Evolutionary conservation across 2,888 invertebrate genomes (phyloP).

Genomic region (Drosophila villosipedis): DNA sequence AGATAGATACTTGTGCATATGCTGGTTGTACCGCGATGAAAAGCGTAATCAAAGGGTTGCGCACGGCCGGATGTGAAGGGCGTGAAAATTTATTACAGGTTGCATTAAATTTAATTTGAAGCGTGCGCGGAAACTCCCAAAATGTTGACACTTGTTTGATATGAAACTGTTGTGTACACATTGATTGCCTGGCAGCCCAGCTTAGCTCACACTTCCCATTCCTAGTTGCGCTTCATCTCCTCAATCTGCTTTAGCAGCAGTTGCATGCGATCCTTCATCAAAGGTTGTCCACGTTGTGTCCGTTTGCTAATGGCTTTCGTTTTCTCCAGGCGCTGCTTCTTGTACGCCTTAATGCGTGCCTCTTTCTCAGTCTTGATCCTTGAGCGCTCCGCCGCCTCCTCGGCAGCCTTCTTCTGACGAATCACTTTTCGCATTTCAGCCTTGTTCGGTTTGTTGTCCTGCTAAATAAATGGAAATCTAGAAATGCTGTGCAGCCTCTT

Average conservation of each 20-base stretch:
- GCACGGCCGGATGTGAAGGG: conserved; percentile 64
- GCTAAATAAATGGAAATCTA: not conserved
- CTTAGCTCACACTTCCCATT: not conserved
- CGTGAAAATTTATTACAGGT: conserved; percentile 81
- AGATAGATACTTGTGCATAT: conserved; percentile 14
- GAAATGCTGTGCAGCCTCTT: not conserved
- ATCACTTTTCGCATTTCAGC: conserved; percentile 60
- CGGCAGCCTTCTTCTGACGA: conserved; percentile 61
- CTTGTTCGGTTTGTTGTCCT: conserved; percentile 64
- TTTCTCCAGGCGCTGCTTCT: conserved; percentile 89
- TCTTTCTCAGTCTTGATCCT: conserved; percentile 83
- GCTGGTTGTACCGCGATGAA: conserved; percentile 15
- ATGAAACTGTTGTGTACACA: conserved; percentile 4
- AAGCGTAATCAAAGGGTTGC: conserved; percentile 71
- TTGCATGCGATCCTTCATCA: conserved; percentile 93
- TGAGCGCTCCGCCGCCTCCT: conserved; percentile 83
- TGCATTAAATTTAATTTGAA: conserved; percentile 80
- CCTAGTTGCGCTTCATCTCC: conserved; percentile 80
- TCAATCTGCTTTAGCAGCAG: conserved; percentile 92
- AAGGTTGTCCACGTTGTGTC: conserved; percentile 93
- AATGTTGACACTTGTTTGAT: conserved; percentile 21
- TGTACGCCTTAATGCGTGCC: conserved; percentile 89
- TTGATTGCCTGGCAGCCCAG: conserved; percentile 35
- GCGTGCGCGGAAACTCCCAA: conserved; percentile 65
- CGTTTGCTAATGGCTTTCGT: conserved; percentile 91